Conservation (phyloP, 2,888 invertebrate genomes). For the Alsophila aescularia region DNA sequence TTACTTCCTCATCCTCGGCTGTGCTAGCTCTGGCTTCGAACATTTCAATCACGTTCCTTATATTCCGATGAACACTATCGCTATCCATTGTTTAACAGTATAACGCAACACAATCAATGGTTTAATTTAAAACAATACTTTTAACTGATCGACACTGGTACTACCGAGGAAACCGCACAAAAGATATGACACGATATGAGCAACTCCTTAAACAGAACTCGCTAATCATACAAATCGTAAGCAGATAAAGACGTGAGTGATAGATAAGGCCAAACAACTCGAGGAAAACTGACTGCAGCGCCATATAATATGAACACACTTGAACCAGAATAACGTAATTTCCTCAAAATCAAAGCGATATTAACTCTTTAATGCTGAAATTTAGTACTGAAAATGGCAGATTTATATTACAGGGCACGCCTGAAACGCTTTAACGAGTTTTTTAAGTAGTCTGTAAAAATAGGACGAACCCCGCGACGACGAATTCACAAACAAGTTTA, state of each 20-base stretch:
- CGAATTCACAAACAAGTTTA: conserved; percentile 10
- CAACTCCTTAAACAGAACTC: conserved; percentile 43
- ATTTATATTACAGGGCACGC: too few relatives aligned
- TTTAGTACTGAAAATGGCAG: conserved; percentile 1
- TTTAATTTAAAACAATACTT: background rate
- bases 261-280: conserved; percentile 27
- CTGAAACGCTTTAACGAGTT: conserved; percentile 17
- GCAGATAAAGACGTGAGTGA: conserved; percentile 42
- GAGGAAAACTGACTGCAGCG: conserved; percentile 24
- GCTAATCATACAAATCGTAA: conserved; percentile 48
- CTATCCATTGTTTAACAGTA: conserved; percentile 50
- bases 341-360: conserved; percentile 1
- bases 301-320: conserved; percentile 2
- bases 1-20: conserved; percentile 48
- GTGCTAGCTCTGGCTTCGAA: conserved; percentile 62
- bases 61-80: conserved; percentile 50
- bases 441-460: conserved; percentile 15
- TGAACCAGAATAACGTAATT: background rate
- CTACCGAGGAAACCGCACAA: conserved; percentile 35
- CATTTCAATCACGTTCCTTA: conserved; percentile 70
- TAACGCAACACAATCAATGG: conserved; percentile 8
- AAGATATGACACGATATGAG: conserved; percentile 65
- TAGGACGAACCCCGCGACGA: conserved; percentile 5
- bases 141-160: conserved; percentile 16
- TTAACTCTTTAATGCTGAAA: background rate